Evolutionary conservation across 1,140 invertebrate genomes (phyloP), one percentile per base, ranked within the genome.

Genomic region (Contarinia nasturtii): DNA sequence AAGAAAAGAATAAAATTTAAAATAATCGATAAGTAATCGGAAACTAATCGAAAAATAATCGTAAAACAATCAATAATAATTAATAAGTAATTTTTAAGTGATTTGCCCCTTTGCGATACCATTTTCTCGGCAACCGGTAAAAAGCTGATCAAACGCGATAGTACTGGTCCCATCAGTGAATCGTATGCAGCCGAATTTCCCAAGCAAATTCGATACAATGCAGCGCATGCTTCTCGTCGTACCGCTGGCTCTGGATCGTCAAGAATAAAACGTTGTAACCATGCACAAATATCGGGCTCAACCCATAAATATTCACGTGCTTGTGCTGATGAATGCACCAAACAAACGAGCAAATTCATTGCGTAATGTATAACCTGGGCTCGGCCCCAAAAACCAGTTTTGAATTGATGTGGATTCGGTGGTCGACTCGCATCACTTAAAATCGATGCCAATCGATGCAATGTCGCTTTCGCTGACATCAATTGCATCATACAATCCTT

Each of bases 331-430:
- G 81, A 83, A 55, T 84, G 84, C 3, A 83, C 78, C 79, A 85
- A 85, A 18, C 82, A 86, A 2, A 87, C 82, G 8, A 90, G 63
- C 11, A 89, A 64, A 4, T 80, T 78, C 76, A 88, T 78, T 2
- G 82, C 76, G 53, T 83, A 86, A 57, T 87, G 83, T 7, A 90
- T 75, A 2, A 84, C 79, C 61, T 87, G 84, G 1, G 86, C 81
- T 49, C 86, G 67, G 7, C 86, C 85, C 75, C 85, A 90, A 51
- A 90, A 80, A 10, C 86, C 84, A 47, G 86, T 89, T 57, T 87
- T 86, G 50, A 88, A 86, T 50, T 80, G 75, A n/a, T 69, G 64
- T 1, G 79, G 80, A 62, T 89, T 80, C 46, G 80, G 70, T 0
- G 80, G 74, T 38, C 79, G 67, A 0, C 83, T 83, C 19, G 86